Evolutionary conservation across 2,888 invertebrate species (phyloP).

Genomic region (Clanis bilineata): DNA sequence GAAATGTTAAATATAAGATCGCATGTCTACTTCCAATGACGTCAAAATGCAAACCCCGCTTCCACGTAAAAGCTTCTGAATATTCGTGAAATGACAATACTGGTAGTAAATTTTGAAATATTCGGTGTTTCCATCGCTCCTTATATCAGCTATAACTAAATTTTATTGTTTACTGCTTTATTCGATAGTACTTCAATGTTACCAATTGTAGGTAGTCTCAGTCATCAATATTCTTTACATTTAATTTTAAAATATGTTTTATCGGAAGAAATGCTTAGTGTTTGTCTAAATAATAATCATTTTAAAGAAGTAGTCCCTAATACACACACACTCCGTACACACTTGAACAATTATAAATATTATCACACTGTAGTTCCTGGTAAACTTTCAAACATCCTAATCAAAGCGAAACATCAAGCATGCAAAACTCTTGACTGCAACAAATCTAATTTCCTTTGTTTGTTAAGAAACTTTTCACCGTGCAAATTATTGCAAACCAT

Average conservation of each 20-base stretch:
- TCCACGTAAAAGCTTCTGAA: conserved; percentile 41
- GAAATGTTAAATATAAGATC: conserved; percentile 74
- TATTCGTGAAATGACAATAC: conserved; percentile 17
- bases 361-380: not conserved
- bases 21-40: conserved; percentile 64
- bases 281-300: too few relatives aligned
- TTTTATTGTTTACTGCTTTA: conserved; percentile 6
- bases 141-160: not conserved
- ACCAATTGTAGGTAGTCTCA: not conserved
- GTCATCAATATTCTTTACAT: too few relatives aligned
- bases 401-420: not conserved
- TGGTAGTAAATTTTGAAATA: conserved; percentile 9
- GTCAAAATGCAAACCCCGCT: conserved; percentile 57
- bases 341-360: too few relatives aligned
- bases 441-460: not conserved
- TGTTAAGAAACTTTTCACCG: not conserved
- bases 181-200: not conserved
- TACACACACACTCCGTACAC: too few relatives aligned
- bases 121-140: conserved; percentile 9
- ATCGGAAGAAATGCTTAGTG: too few relatives aligned
- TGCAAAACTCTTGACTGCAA: not conserved
- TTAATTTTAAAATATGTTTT: too few relatives aligned
- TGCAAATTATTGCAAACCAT: conserved; percentile 15
- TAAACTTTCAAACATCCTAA: not conserved
- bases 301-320: not conserved